Evolutionary conservation across 2,797 vertebrate genomes (phyloP).

Genomic region (Salmo trutta): DNA sequence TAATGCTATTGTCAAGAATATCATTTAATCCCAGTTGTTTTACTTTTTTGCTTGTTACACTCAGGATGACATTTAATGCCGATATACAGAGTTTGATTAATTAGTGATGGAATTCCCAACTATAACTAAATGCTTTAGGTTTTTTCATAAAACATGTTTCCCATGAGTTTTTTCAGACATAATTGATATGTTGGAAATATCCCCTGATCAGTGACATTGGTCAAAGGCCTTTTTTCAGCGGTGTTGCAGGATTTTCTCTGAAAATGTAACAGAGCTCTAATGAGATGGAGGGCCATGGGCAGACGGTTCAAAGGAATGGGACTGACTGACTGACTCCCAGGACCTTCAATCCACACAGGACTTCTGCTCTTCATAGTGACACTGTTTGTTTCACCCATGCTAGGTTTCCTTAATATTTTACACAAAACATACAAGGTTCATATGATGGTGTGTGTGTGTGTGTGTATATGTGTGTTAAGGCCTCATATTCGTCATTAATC

Average conservation of each 20-base stretch:
- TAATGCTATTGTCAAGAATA: slow-evolving; percentile 36
- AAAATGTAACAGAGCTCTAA: not conserved
- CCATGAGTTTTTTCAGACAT: not conserved
- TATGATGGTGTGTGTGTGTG: not conserved
- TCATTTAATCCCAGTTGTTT: slow-evolving; percentile 30
- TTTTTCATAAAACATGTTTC: slow-evolving; percentile 1
- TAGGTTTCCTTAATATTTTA: not conserved
- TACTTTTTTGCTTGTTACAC: slow-evolving; percentile 21
- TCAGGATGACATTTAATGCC: slow-evolving; percentile 35
- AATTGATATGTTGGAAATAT: slow-evolving; percentile 2
- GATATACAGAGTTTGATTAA: slow-evolving; percentile 27
- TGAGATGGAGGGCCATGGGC: not conserved
- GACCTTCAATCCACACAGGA: not conserved
- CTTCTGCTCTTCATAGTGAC: not conserved
- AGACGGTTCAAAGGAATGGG: not conserved
- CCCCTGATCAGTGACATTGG: not conserved
- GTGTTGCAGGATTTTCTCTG: not conserved
- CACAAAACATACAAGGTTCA: slow-evolving; percentile 8
- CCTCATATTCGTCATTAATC: too few species aligned
- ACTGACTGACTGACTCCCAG: not conserved
- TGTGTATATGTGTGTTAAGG: not conserved
- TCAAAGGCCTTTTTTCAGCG: not conserved
- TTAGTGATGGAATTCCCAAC: slow-evolving; percentile 2
- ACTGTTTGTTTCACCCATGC: not conserved
- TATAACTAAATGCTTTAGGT: slow-evolving; percentile 10